Conservation (phyloP, 1,140 invertebrate species). For the Heliconius congener region DNA sequence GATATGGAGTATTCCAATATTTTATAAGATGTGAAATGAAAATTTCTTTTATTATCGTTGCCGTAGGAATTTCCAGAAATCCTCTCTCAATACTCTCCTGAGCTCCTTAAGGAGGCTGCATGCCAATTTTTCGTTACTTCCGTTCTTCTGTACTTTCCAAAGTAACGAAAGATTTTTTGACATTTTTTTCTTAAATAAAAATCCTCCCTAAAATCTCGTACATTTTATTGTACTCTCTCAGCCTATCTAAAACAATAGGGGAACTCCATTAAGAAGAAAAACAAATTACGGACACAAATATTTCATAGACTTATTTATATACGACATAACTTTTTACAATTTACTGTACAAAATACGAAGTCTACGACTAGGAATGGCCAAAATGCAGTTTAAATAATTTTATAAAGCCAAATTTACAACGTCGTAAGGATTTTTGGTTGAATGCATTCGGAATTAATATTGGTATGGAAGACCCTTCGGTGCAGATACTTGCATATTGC, state of each 20-base stretch:
- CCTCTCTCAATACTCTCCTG: too few relatives aligned
- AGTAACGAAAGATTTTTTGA: too few relatives aligned
- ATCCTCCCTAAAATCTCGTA: too few relatives aligned
- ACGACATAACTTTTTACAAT: conserved; percentile 3
- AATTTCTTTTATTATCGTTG: too few relatives aligned
- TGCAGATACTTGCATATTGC: conserved; percentile 12
- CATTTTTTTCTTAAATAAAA: too few relatives aligned
- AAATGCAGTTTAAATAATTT: conserved; percentile 12
- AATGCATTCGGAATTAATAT: conserved; percentile 7
- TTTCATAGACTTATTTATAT: neutral
- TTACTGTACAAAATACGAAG: neutral
- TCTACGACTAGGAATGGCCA: neutral
- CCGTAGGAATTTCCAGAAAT: too few relatives aligned
- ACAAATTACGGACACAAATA: neutral
- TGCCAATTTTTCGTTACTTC: too few relatives aligned
- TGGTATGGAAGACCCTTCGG: neutral
- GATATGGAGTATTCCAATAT: too few relatives aligned
- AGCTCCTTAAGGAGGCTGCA: too few relatives aligned
- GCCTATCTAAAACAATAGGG: neutral
- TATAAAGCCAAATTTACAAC: conserved; percentile 2
- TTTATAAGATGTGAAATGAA: too few relatives aligned
- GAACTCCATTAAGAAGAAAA: neutral
- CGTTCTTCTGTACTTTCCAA: too few relatives aligned
- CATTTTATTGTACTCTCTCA: neutral
- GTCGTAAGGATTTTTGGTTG: conserved; percentile 13